Conservation (phyloP, 2,888 invertebrate species). For the Epsilonema sp. region DNA sequence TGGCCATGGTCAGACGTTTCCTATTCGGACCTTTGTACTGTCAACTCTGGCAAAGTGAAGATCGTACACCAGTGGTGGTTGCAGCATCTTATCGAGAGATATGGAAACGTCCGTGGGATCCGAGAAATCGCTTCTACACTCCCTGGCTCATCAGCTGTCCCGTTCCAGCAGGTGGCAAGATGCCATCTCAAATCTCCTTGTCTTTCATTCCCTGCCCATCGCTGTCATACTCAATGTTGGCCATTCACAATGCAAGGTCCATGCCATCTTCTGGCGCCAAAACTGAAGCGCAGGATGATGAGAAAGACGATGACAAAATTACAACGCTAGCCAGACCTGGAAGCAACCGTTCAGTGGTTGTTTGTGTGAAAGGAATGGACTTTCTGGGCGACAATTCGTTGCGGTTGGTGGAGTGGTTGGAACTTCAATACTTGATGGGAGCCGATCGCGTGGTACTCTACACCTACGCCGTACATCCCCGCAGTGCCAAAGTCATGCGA, state of each 20-base stretch:
- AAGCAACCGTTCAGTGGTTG: no score
- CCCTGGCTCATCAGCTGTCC: slow-evolving; percentile 20
- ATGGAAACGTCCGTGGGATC: slow-evolving; percentile 28
- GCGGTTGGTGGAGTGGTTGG: slow-evolving; percentile 79
- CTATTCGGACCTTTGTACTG: slow-evolving; percentile 3
- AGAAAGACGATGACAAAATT: no score
- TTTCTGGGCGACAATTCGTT: slow-evolving; percentile 74
- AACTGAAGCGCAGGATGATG: slow-evolving; percentile 33
- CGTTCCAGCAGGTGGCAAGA: slow-evolving; percentile 9
- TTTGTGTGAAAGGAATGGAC: slow-evolving; percentile 64
- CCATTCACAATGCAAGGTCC: no score
- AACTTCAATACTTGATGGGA: slow-evolving; percentile 59
- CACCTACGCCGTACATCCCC: slow-evolving; percentile 61
- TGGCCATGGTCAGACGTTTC: slow-evolving; percentile 5
- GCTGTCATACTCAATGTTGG: no score
- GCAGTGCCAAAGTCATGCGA: slow-evolving; percentile 55
- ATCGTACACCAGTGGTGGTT: slow-evolving; percentile 10
- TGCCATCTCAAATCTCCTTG: background rate
- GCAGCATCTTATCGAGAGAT: slow-evolving; percentile 19
- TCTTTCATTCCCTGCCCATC: no score
- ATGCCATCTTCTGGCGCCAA: no score
- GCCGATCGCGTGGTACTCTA: slow-evolving; percentile 49
- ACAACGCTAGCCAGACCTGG: no score
- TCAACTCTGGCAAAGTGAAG: slow-evolving; percentile 3
- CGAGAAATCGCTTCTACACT: slow-evolving; percentile 18